phyloP scores from a whole-genome alignment of 2,797 vertebrate genomes.

The Pangasius krempfi region DNA sequence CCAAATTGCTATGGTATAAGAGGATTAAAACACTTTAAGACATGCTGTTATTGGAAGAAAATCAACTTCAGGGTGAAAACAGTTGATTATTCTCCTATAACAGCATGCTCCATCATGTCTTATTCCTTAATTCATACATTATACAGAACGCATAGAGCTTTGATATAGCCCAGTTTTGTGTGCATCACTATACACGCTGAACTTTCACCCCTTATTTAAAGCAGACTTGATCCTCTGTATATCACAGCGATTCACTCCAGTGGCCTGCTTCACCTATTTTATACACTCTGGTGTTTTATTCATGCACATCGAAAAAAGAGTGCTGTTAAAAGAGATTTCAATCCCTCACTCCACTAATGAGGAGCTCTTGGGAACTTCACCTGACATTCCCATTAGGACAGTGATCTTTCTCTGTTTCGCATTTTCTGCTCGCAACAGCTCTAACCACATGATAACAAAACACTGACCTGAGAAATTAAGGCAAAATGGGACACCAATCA shows the following conservation, averaged over 20 bases:
- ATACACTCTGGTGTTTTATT: conserved; percentile 47
- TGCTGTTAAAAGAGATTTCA: conserved; percentile 49
- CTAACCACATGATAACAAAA: conserved; percentile 59
- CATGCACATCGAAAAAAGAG: conserved; percentile 22
- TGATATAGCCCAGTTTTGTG: background rate
- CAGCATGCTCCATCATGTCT: background rate
- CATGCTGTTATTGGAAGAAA: background rate
- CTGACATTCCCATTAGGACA: conserved; percentile 54
- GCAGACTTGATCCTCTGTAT: background rate
- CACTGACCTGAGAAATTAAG: conserved; percentile 50
- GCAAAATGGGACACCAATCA: conserved; percentile 43
- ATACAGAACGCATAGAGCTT: background rate
- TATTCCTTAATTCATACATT: background rate
- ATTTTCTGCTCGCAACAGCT: conserved; percentile 38
- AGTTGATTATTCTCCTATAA: background rate
- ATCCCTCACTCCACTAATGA: conserved; percentile 62
- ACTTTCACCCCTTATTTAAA: background rate
- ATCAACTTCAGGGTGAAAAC: background rate
- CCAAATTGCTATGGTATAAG: no score
- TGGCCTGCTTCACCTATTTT: conserved; percentile 27
- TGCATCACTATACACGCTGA: background rate
- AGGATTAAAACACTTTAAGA: background rate
- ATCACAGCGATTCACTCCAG: background rate
- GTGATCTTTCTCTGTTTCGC: conserved; percentile 54
- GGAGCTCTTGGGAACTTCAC: conserved; percentile 59